These are phyloP conservation scores for Odiellus spinosus DNA, from an alignment of 2,888 invertebrate species.

Conservation along the genomic window DNA sequence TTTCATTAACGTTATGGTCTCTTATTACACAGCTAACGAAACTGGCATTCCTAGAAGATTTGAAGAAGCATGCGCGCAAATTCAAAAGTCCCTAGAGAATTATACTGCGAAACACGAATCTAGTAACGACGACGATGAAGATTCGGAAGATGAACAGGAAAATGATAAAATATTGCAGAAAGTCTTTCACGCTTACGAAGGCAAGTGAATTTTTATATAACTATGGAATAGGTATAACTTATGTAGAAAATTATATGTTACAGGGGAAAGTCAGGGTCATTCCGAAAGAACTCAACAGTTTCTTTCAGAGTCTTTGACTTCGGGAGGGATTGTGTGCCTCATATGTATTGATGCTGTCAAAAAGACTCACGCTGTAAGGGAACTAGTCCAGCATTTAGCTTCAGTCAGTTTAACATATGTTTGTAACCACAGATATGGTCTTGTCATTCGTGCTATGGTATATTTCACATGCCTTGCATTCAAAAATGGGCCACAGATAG, in stretches of 20 bases:
- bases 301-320: slow-evolving; percentile 59
- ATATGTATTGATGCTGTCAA: slow-evolving; percentile 79
- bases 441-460: slow-evolving; percentile 62
- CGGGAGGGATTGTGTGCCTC: slow-evolving; percentile 65
- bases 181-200: neutral
- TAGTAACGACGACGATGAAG: neutral
- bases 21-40: neutral
- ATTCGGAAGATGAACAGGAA: neutral
- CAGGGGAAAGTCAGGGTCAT: no score
- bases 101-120: neutral
- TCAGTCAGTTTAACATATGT: slow-evolving; percentile 8
- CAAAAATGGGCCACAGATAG: slow-evolving; percentile 85
- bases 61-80: slow-evolving; percentile 20
- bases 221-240: no score
- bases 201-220: neutral
- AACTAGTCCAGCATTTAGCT: slow-evolving; percentile 3
- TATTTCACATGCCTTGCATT: slow-evolving; percentile 73
- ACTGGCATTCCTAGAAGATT: slow-evolving; percentile 7
- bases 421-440: slow-evolving; percentile 55
- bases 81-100: slow-evolving; percentile 7
- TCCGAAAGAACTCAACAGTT: slow-evolving; percentile 43
- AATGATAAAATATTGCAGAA: neutral
- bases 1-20: no score
- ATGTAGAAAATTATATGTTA: no score
- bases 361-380: slow-evolving; percentile 48